Evolutionary conservation across 2,797 vertebrate species (phyloP), one percentile per base, ranked within the genome.

Genomic region (Cygnus olor): DNA sequence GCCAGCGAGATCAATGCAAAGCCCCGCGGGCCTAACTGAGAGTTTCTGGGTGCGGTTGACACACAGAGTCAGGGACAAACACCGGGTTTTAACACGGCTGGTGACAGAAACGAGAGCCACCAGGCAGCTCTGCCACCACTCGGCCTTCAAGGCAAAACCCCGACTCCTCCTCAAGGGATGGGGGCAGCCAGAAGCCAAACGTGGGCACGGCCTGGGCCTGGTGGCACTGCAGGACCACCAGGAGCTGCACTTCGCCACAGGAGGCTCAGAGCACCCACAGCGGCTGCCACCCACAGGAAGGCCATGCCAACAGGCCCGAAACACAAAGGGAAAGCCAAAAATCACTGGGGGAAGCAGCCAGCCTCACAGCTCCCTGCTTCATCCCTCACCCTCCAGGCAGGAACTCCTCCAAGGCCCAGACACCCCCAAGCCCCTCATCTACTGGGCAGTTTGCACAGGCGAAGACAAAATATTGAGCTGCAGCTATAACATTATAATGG

Each of bases 1-100:
- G 89, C 47, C 78, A 94, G 76, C 38, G 25, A 87, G 88, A 94
- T 94, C 96, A 95, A 80, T 93, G 95, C 94, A 95, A 95, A 94
- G 88, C 93, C 91, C 88, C 54, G 54, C 54, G 57, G 69, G 64
- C 74, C 71, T 93, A 88, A 91, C 74, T 71, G 82, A 89, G 94
- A 92, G 73, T 36, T 92, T 28, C 89, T 83, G 93, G 93, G 94
- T 69, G 72, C 2, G 0, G 91, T 1, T 80, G 56, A 45, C 80
- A 87, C 2, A 22, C 44, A 42, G 22, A 91, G 53, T 10, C 77
- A 25, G 42, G 51, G 69, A 72, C 78, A 93, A 80, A 68, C 86
- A 68, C 86, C 65, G 64, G 1, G 15, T 42, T 56, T 32, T n/a
- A 47, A 38, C 70, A 74, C 60, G 42, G 28, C 49, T 60, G 77